Evolutionary conservation across 1,140 invertebrate genomes (phyloP), one percentile per base, ranked within the genome.

Genomic region (Ceratoteleas bidentatus): DNA sequence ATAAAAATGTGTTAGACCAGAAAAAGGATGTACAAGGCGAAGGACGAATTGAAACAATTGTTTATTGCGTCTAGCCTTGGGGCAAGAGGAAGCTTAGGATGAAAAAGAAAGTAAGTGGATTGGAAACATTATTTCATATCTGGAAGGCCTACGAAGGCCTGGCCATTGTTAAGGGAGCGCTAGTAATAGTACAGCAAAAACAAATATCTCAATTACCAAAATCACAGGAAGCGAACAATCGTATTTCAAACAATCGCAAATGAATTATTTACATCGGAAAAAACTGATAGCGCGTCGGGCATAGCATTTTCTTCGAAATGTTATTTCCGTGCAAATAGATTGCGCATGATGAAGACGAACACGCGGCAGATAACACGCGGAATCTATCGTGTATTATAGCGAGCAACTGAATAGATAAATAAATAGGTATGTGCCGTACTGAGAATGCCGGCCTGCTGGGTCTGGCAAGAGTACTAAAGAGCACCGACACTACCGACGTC

Each of bases 381-480:
- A 58, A 83, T 79, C 73, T 80, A 80, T 80, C 76, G 64, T 76
- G 76, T 77, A 84, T 84, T 80, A 84, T 77, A 75, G 65, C 76
- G 57, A 56, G 76, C 76, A 73, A 84, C 81, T 84, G 81, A 84
- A 84, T 80, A 74, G 76, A 84, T 80, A 77, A 72, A 84, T 84
- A 84, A 84, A 84, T 84, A 84, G 81, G 81, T 84, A 84, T 53
- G 76, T 79, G 68, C 60, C 57, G 76, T 77, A 80, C 68, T 61
- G 73, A 74, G 81, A 84, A 84, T 74, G 76, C 76, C 66, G 65
- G 43, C 60, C 64, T 40, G 80, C 64, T 69, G 64, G 50, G 52
- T 64, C 69, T 65, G 69, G 15, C 65, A 79, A 60, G 70, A 79
- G 65, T 75, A 83, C 75, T 83, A 76, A 83, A 76, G 72, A 83